These are phyloP conservation scores for Drosophila tsacasi DNA, from an alignment of 1,140 invertebrate species.

Conservation along the genomic window DNA sequence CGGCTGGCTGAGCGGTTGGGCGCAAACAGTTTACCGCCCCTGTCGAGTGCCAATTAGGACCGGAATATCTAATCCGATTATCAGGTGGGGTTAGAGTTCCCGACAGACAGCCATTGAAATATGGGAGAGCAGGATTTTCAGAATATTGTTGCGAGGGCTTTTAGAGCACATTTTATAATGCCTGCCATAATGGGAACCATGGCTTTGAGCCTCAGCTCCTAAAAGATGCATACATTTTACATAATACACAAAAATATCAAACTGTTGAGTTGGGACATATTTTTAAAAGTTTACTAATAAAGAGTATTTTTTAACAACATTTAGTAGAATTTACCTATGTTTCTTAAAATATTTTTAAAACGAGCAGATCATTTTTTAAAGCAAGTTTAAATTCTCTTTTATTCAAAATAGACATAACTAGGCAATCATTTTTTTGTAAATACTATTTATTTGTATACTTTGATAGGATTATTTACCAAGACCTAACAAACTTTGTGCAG, in stretches of 20 bases:
- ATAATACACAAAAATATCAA: background rate
- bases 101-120: slow-evolving; percentile 18
- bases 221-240: background rate
- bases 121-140: slow-evolving; percentile 3
- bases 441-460: background rate
- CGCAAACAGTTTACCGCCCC: slow-evolving; percentile 7
- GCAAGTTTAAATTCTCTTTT: no score
- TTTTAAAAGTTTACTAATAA: no score
- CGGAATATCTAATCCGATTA: slow-evolving; percentile 48
- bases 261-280: background rate
- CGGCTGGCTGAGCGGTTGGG: slow-evolving; percentile 3
- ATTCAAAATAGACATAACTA: no score
- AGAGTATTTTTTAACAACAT: background rate
- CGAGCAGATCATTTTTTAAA: no score
- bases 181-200: background rate
- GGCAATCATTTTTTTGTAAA: no score
- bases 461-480: no score
- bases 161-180: slow-evolving; percentile 5
- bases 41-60: slow-evolving; percentile 45
- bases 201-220: background rate
- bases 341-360: no score
- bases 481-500: background rate
- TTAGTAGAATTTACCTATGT: no score
- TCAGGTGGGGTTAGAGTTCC: slow-evolving; percentile 11
- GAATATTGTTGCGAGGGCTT: slow-evolving; percentile 2